Evolutionary conservation across 2,113 vertebrate genomes (phyloP).

Genomic region (Oenanthe melanoleuca): DNA sequence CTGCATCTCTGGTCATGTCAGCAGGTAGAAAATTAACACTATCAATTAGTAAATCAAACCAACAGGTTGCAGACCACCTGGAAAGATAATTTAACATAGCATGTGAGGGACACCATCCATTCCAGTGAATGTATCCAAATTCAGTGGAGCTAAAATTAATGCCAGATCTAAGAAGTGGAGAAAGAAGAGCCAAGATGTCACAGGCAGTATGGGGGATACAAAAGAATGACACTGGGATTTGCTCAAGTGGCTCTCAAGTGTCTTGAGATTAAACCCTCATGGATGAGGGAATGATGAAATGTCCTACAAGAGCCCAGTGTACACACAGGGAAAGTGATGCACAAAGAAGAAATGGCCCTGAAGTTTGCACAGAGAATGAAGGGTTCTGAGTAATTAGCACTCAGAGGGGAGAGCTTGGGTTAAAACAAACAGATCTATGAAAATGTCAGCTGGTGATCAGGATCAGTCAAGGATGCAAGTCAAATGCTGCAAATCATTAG

Average conservation of each 20-base stretch:
- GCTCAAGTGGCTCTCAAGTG: background rate
- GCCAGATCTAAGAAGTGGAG: background rate
- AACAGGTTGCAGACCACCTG: background rate
- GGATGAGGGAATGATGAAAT: background rate
- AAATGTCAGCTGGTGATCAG: background rate
- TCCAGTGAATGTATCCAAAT: background rate
- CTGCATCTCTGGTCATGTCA: background rate
- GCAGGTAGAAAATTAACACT: background rate
- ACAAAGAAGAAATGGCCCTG: background rate
- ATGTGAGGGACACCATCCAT: background rate
- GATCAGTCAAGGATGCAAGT: background rate
- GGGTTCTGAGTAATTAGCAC: background rate
- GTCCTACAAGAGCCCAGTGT: background rate
- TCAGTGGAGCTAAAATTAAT: background rate
- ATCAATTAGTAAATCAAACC: background rate
- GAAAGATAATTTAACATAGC: background rate
- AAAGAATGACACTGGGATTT: background rate
- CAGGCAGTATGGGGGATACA: background rate
- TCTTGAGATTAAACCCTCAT: background rate
- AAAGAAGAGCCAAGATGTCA: background rate
- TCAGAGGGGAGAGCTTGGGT: background rate
- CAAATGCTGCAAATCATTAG: background rate
- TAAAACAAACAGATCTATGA: background rate
- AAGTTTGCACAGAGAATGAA: background rate
- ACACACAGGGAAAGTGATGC: background rate